A percentile compares a stretch with the other conserved stretches of the same genome.
phyloP scores from a whole-genome alignment of 2,888 invertebrate genomes.

The Apodemia duryi region DNA sequence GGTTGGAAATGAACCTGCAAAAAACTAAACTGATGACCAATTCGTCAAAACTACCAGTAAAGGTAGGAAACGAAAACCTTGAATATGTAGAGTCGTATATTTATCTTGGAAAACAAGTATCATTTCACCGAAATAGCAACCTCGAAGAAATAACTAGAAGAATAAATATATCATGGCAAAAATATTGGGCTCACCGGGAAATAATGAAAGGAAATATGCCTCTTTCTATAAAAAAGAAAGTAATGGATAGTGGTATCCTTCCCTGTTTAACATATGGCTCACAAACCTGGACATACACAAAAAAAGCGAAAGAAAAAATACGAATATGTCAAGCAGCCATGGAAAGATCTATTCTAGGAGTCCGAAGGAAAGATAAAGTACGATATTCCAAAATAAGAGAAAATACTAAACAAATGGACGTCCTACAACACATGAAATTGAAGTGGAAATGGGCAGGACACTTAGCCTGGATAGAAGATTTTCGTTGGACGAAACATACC shows the following conservation, averaged over 20 bases:
- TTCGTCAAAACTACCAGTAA: neutral
- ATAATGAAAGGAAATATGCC: neutral
- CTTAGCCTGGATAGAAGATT: neutral
- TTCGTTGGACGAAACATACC: neutral
- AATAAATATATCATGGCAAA: neutral
- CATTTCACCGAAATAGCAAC: neutral
- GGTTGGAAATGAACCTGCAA: neutral
- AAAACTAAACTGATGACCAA: conserved; percentile 1
- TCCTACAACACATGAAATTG: neutral
- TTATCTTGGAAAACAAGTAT: neutral
- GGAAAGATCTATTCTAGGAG: neutral
- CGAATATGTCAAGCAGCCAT: neutral
- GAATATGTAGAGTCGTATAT: neutral
- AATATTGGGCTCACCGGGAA: neutral
- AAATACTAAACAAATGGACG: neutral
- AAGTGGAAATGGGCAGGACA: neutral
- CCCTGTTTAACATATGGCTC: neutral
- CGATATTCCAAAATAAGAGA: neutral
- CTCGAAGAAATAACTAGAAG: neutral
- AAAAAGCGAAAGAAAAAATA: neutral
- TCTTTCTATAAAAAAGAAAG: neutral
- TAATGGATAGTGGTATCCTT: neutral
- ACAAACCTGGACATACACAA: neutral
- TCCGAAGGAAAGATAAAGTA: neutral
- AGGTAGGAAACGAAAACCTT: neutral